Percentiles rank a stretch among this genome's conserved stretches.
Conservation (phyloP, 2,888 invertebrate genomes). For the Pelosia muscerda region DNA sequence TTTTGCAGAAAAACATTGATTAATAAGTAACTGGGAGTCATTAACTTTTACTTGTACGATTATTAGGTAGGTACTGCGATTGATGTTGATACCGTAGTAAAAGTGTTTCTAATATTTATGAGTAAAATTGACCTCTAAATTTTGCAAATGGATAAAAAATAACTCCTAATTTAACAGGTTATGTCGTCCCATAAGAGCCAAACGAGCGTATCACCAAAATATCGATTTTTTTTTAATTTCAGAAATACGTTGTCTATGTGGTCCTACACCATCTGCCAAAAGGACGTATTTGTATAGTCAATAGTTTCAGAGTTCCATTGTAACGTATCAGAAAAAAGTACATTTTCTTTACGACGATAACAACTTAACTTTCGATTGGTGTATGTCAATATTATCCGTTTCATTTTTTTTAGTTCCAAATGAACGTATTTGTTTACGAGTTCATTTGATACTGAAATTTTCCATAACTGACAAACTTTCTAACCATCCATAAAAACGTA, state of each 20-base stretch:
- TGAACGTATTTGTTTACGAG: background rate
- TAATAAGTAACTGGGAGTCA: no score
- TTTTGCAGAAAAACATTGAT: no score
- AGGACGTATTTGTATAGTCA: background rate
- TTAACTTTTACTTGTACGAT: no score
- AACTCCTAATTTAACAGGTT: no score
- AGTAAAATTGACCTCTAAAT: no score
- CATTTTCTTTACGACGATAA: constrained; percentile 2
- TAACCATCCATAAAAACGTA: background rate
- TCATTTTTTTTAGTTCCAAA: background rate
- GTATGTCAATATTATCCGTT: background rate
- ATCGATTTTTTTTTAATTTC: background rate
- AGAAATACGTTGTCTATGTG: background rate
- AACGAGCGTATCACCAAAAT: background rate
- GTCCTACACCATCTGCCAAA: constrained; percentile 1
- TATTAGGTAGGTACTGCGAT: no score
- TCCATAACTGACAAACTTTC: no score
- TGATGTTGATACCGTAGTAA: no score
- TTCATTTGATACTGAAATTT: background rate
- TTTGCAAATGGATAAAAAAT: no score
- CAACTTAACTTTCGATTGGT: background rate
- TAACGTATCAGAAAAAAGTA: background rate
- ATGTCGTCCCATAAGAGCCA: no score
- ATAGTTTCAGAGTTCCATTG: background rate
- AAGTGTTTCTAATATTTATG: no score